A percentile compares a stretch with the other conserved stretches of the same genome.
Evolutionary conservation across 2,888 invertebrate genomes (phyloP).

Genomic region (Smittia aterrima): DNA sequence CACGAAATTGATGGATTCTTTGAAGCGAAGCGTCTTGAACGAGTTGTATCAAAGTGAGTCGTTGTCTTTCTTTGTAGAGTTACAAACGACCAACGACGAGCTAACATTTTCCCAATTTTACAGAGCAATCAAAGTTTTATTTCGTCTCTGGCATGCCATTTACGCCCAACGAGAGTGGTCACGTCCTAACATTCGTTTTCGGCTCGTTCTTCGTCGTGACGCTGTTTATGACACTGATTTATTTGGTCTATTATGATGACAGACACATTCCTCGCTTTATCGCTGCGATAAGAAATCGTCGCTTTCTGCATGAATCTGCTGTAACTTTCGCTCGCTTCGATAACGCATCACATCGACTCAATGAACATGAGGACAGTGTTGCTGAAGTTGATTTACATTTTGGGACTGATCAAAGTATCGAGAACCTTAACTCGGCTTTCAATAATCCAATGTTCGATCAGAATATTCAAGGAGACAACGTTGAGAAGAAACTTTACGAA

Average conservation of each 20-base stretch:
- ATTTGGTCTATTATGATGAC: constrained; percentile 49
- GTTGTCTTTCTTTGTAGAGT: constrained; percentile 45
- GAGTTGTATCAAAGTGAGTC: constrained; percentile 22
- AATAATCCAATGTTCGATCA: constrained; percentile 52
- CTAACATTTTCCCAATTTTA: constrained; percentile 7
- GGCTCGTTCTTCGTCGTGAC: constrained; percentile 49
- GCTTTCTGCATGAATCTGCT: constrained; percentile 47
- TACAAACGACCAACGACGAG: not conserved
- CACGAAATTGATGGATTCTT: constrained; percentile 46
- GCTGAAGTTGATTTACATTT: constrained; percentile 42
- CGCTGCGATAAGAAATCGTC: constrained; percentile 47
- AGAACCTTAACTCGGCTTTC: constrained; percentile 45
- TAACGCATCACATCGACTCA: constrained; percentile 44
- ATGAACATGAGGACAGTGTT: constrained; percentile 55
- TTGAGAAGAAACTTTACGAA: constrained; percentile 60
- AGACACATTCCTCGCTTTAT: constrained; percentile 43
- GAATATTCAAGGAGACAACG: constrained; percentile 74
- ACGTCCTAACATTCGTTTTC: constrained; percentile 46
- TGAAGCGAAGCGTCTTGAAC: constrained; percentile 44
- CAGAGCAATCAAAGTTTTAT: constrained; percentile 38
- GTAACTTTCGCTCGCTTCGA: constrained; percentile 52
- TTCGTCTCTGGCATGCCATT: constrained; percentile 48
- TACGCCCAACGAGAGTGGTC: constrained; percentile 47
- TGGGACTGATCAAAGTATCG: constrained; percentile 39
- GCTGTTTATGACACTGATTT: constrained; percentile 48